Percentiles rank a stretch among this genome's conserved stretches.
Conservation (phyloP, 2,888 invertebrate genomes). For the Leistus spinibarbis region DNA sequence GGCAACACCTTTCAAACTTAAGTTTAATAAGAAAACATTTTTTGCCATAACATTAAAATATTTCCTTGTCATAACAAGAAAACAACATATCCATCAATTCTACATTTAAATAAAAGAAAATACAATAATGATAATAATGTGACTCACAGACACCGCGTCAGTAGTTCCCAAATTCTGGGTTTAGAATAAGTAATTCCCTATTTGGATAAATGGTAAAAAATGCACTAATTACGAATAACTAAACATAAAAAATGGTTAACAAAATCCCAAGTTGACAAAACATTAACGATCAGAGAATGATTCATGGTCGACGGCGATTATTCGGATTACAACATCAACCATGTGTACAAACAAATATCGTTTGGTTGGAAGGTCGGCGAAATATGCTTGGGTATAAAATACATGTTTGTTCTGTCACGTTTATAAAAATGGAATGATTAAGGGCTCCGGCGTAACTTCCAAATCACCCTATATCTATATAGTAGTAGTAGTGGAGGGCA, state of each 20-base stretch:
- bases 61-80: too few relatives aligned
- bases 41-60: too few relatives aligned
- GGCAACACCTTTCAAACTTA: too few relatives aligned
- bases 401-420: conserved; percentile 16
- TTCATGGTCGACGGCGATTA: background rate
- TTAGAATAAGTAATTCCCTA: too few relatives aligned
- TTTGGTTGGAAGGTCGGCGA: background rate
- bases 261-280: background rate
- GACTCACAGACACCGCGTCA: too few relatives aligned
- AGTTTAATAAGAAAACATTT: too few relatives aligned
- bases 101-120: too few relatives aligned
- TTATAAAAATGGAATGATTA: conserved; percentile 22
- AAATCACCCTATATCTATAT: conserved; percentile 11
- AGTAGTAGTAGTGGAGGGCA: too few relatives aligned
- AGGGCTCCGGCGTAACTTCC: conserved; percentile 4
- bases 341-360: background rate
- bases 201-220: background rate
- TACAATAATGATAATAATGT: too few relatives aligned
- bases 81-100: too few relatives aligned
- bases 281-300: background rate
- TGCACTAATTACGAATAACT: background rate
- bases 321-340: background rate
- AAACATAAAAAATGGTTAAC: background rate
- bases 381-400: background rate
- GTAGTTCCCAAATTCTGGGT: too few relatives aligned